Percentiles rank a stretch among this genome's conserved stretches.
Conservation (phyloP, 2,113 vertebrate genomes). For the Lota lota region DNA sequence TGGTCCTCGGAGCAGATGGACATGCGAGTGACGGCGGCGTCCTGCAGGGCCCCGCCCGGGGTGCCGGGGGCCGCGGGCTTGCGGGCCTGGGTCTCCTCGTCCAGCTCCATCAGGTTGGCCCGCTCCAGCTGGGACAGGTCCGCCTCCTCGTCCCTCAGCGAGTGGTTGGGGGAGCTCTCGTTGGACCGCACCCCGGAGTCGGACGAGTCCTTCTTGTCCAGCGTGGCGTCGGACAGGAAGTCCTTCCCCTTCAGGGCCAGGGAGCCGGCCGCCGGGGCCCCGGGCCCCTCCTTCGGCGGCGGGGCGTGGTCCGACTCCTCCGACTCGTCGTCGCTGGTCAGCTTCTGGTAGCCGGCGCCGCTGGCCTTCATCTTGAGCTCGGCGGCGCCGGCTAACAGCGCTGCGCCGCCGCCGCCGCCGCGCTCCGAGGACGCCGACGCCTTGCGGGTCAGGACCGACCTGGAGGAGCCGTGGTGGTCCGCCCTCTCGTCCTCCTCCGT, state of each 20-base stretch:
- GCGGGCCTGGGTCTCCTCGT: constrained; percentile 75
- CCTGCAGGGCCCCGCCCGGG: constrained; percentile 78
- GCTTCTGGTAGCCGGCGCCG: constrained; percentile 84
- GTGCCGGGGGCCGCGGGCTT: constrained; percentile 81
- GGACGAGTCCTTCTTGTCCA: constrained; percentile 97
- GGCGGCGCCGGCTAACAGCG: constrained; percentile 86
- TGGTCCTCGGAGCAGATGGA: constrained; percentile 98
- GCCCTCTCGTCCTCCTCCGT: constrained; percentile 94
- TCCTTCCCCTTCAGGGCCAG: constrained; percentile 84
- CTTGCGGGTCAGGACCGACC: constrained; percentile 79
- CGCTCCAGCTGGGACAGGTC: constrained; percentile 78
- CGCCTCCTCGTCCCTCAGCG: constrained; percentile 87
- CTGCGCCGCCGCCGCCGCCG: constrained; percentile 82
- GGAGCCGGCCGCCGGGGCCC: constrained; percentile 43
- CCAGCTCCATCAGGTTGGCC: constrained; percentile 81
- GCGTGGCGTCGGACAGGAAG: constrained; percentile 86
- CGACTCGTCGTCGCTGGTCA: constrained; percentile 93
- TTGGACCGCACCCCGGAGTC: constrained; percentile 93
- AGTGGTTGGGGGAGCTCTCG: constrained; percentile 94
- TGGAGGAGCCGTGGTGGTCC: constrained; percentile 80
- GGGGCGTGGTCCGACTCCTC: constrained; percentile 91
- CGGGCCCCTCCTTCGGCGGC: constrained; percentile 76
- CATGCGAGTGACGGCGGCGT: constrained; percentile 86
- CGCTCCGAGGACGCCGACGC: constrained; percentile 55
- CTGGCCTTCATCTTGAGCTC: constrained; percentile 52